Percentiles rank a stretch among this genome's conserved stretches.
Conservation (phyloP, 2,888 invertebrate species). For the Cerceris rybyensis region DNA sequence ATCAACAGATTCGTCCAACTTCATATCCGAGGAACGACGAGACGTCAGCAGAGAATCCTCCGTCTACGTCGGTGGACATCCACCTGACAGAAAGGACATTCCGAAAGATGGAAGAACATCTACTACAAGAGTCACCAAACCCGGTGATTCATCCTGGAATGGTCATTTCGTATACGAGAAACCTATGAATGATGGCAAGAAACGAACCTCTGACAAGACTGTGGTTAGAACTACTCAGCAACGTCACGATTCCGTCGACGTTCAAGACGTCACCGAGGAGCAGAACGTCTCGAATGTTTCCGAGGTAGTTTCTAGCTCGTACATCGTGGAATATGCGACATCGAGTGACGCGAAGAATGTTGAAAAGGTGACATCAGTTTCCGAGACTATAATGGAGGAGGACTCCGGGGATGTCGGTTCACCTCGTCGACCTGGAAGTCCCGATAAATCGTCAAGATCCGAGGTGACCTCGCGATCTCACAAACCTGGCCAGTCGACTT, state of each 20-base stretch:
- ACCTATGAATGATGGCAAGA: conserved; percentile 52
- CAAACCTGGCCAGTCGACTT: conserved; percentile 77
- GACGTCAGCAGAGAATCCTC: conserved; percentile 38
- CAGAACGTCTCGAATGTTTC: conserved; percentile 83
- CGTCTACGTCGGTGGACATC: conserved; percentile 34
- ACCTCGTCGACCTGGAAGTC: conserved; percentile 3
- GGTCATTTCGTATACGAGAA: conserved; percentile 82
- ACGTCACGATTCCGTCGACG: conserved; percentile 72
- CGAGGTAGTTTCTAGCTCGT: conserved; percentile 86
- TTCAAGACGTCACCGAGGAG: conserved; percentile 80
- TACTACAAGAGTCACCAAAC: conserved; percentile 69
- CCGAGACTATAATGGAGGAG: conserved; percentile 74
- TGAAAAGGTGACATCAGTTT: conserved; percentile 72
- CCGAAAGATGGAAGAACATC: conserved; percentile 14
- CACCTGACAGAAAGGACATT: conserved; percentile 10
- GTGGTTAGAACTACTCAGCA: conserved; percentile 67
- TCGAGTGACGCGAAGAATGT: conserved; percentile 64
- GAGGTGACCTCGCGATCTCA: conserved; percentile 55
- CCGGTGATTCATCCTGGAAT: conserved; percentile 82
- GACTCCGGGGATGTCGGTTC: conserved; percentile 37
- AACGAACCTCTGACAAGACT: conserved; percentile 55
- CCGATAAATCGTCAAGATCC: conserved; percentile 15
- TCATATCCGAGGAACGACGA: conserved; percentile 59
- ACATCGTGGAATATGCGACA: conserved; percentile 83
- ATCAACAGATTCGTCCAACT: conserved; percentile 55